A percentile compares a stretch with the other conserved stretches of the same genome.
phyloP scores from a whole-genome alignment of 2,797 vertebrate species.

The Cheirogaleus major region DNA sequence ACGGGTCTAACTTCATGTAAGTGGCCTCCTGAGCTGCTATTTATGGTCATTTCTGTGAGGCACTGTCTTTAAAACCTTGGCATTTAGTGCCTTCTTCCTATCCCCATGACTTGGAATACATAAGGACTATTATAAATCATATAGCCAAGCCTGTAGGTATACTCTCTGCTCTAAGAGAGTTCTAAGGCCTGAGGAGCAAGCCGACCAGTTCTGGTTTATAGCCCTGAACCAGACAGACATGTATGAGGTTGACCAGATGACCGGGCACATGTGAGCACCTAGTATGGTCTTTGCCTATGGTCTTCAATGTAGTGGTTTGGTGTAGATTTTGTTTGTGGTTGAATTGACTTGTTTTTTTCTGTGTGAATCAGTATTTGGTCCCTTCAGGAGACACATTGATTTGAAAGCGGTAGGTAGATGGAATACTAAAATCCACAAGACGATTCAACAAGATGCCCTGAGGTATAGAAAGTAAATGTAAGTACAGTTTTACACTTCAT shows the following conservation, averaged over 20 bases:
- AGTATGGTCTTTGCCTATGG: neutral
- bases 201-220: constrained; percentile 68
- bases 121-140: constrained; percentile 79
- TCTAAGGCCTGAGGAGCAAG: constrained; percentile 59
- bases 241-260: neutral
- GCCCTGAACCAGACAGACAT: neutral
- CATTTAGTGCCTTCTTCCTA: constrained; percentile 71
- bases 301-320: neutral
- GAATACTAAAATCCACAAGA: neutral
- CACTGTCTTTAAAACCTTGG: constrained; percentile 76
- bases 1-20: constrained; percentile 71
- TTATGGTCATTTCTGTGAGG: constrained; percentile 75
- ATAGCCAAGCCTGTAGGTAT: constrained; percentile 40
- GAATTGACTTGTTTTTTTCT: neutral
- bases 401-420: constrained; percentile 12
- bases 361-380: neutral
- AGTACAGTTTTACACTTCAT: neutral
- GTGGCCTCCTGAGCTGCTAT: constrained; percentile 78
- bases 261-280: neutral
- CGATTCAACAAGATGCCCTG: neutral
- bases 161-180: constrained; percentile 72
- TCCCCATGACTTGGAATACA: constrained; percentile 80
- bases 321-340: neutral
- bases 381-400: neutral
- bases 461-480: neutral